Evolutionary conservation across 1,140 invertebrate species (phyloP), one percentile per base, ranked within the genome.

Genomic region (Amyelois transitella): DNA sequence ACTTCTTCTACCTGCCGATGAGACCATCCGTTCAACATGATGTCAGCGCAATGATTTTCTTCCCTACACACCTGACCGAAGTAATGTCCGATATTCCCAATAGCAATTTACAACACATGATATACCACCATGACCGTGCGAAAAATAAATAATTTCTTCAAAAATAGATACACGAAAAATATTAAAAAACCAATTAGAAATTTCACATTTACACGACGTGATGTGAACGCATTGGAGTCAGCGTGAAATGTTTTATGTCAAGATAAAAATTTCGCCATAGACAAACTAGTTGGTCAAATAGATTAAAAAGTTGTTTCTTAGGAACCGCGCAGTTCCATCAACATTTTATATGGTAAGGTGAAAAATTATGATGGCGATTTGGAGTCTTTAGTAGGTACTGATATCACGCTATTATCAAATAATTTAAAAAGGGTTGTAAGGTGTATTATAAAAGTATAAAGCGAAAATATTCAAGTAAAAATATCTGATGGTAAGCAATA

Each of bases 111-210:
- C 56, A 72, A 72, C 72, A 80, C 81, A 87, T 87, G 77, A 84
- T 85, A 83, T 62, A 69, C 72, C 61, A 75, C 73, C 81, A 87
- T 87, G 62, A 70, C 69, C 62, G 55, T 69, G 70, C 66, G 64
- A 74, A 77, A 77, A 48, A 84, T 81, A 87, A 82, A 87, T 62
- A 81, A 84, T 87, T 82, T 77, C 72, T 64, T 87, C 84, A 80
- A 87, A 87, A 87, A 87, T 79, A 83, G 73, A 69, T 64, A 56
- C 67, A 81, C 70, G 79, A 87, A 87, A 87, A 84, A 84, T 87
- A 80, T 77, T 72, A 75, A 75, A 87, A 86, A 83, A 83, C 66
- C 60, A 78, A 77, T 74, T 78, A 72, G 67, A 83, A 87, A 84
- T 81, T 81, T 82, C 75, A 75, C 78, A 80, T 77, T 77, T 72